Base-by-base conservation (phyloP, 1,140 invertebrate species). In the Magallana gigas region DNA sequence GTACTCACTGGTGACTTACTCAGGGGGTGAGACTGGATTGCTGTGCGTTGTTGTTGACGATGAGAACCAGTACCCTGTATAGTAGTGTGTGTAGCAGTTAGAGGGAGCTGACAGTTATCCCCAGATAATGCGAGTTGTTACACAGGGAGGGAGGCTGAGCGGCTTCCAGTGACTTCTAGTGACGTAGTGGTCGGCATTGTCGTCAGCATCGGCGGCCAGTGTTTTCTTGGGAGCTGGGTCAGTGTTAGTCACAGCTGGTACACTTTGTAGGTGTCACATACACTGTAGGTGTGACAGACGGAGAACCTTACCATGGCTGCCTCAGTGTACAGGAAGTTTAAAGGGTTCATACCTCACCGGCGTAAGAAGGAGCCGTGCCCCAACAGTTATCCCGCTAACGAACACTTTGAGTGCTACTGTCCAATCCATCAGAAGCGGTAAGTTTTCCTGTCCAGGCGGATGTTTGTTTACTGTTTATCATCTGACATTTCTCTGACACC, bases 141-240 rank as follows among this genome's bases (percentile, higher is more conserved):
- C 68, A 76, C 23, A 29, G 36, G 68, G 68, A 76, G 23, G 68
- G 68, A 48, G 36, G 36, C 36, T 48, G 36, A 48, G 36, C 36
- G 2, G 2, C 36, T 48, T 48, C 36, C 36, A 48, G 36, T 48
- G 36, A 48, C 36, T 48, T 48, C 36, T 4, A 48, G 2, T 48
- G 36, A 48, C 2, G 36, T 48, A 48, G 36, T 48, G 36, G 36
- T 48, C 36, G 36, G 36, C 36, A 48, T 76, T 11, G 68, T 29
- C 68, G 23, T 23, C 23, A 29, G 23, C 3, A 23, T 29, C 23
- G 68, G 12, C 23, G 11, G 8, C 14, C 12, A 9, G 29, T 48
- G 68, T 76, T 76, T 76, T 76, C 68, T 76, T 76, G 36, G 36
- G 68, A 76, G 68, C 18, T 76, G 68, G 68, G 68, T 76, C 68